Conservation (phyloP, 2,888 invertebrate species). For the Arctia plantaginis region DNA sequence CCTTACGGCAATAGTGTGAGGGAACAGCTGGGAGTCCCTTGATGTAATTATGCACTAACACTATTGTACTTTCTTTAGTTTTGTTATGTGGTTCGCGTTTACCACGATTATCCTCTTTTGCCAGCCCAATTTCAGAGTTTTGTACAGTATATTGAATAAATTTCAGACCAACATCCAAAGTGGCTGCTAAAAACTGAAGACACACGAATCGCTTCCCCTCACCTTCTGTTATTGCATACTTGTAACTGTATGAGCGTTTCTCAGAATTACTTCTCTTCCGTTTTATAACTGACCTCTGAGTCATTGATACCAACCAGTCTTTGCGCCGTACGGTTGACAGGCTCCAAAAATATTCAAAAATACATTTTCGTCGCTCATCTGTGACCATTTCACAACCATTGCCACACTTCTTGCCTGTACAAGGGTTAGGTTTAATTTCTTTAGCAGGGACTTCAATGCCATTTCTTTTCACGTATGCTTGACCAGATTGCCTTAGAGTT, state of each 20-base stretch:
- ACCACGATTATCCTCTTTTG: background rate
- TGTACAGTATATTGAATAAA: too few species aligned
- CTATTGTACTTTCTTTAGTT: slow-evolving; percentile 5
- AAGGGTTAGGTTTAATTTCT: background rate
- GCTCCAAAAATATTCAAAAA: too few species aligned
- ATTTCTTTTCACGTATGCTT: background rate
- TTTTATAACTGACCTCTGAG: background rate
- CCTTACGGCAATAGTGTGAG: slow-evolving; percentile 22
- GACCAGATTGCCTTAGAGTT: too few species aligned
- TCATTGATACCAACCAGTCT: background rate
- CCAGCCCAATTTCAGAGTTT: too few species aligned
- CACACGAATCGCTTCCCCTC: slow-evolving; percentile 6
- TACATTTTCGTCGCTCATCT: too few species aligned
- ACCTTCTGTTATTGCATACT: too few species aligned
- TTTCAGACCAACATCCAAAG: background rate
- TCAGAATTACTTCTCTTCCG: background rate
- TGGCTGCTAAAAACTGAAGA: slow-evolving; percentile 17
- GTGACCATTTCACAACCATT: background rate
- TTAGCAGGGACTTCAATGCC: background rate
- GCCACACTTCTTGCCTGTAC: background rate
- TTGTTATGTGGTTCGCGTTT: slow-evolving; percentile 9
- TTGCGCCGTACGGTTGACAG: background rate
- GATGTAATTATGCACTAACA: slow-evolving; percentile 1
- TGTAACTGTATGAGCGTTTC: too few species aligned
- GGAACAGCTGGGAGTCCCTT: slow-evolving; percentile 19